Base-by-base conservation (phyloP, 2,888 invertebrate species). In the Onchidella celtica region DNA sequence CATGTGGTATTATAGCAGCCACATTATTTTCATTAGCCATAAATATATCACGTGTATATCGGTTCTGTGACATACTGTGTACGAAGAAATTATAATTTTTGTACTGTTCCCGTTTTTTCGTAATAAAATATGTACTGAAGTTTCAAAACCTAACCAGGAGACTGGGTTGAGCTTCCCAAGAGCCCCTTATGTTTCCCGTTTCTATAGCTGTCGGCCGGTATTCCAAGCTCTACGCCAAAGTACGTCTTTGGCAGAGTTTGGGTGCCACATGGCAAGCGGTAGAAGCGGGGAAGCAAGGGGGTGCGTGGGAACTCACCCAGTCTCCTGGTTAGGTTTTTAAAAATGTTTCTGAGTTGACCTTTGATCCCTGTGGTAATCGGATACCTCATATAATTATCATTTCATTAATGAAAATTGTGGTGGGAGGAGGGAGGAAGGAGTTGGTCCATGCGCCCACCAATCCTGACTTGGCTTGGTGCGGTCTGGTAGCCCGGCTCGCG, bases 301-400 rank as follows among this genome's bases (percentile, higher is more conserved):
- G n/a, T 55, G 21, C 21, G 38, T 27, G 68, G 59, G 40, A 65
- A 38, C 65, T 65, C 65, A 65, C 59, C 78, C 69, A 68, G 61
- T 78, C 78, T 78, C 78, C 78, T 78, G 78, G 78, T 61, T 78
- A 80, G 55, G 79, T 81, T 84, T 89, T 89, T 89, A 87, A 89
- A 89, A 89, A 89, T 69, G 83, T 85, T 82, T 84, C 85, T 84
- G 77, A 84, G 74, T 61, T 89, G 89, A 89, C 88, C 89, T 89
- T 89, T 89, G 88, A 87, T 85, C 89, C 85, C 83, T 70, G 17
- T 6, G 36, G 83, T 76, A 83, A 83, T 77, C 59, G 40, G 76
- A 77, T 80, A 78, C 61, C 36, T 34, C 61, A 69, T 38, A 21
- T 38, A 68, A 69, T 78, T 78, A 78, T 68, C 59, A 77, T 69